Evolutionary conservation across 1,140 invertebrate genomes (phyloP), one percentile per base, ranked within the genome.

Genomic region (Drosophila tsacasi): DNA sequence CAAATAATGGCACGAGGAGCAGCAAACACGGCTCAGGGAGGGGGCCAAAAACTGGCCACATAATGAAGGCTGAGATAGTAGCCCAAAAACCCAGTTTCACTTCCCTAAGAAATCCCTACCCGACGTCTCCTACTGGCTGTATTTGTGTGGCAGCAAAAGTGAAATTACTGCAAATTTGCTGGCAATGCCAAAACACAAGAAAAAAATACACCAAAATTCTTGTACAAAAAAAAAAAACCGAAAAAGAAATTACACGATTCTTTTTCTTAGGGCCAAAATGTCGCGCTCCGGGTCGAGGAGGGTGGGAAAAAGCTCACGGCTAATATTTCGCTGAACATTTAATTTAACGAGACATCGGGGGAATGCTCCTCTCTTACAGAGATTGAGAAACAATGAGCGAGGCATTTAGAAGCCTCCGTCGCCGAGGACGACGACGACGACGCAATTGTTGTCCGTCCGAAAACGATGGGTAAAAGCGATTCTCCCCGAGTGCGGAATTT

Each of bases 241-340:
- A 39, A 21, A 40, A 50, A 59, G 23, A 50, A 73, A 73, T 73
- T 73, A 73, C 71, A 73, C 46, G 13, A 73, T 39, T 73, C 42
- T 67, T 61, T 61, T 39, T 35, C 23, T 37, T 54, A 23, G 67
- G 71, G 46, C 58, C 58, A 79, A 79, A 79, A 72, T 79, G 76
- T 79, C 66, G 66, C 66, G 76, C 42, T 59, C 15, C 21, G 57
- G 67, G 69, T 73, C 44, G 67, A 52, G 71, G 49, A 32, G 54
- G 42, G 17, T 59, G 30, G 42, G 46, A 12, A 46, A 44, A 60
- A 69, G 49, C 64, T 75, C 65, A 21, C 55, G 61, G 63, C 87
- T 91, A 91, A 91, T 91, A 91, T 91, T 87, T 91, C 81, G 87
- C 85, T 91, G 80, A 91, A 91, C 87, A 87, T 91, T 91, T 87